Evolutionary conservation across 2,797 vertebrate species (phyloP).

Genomic region (Euthynnus affinis): DNA sequence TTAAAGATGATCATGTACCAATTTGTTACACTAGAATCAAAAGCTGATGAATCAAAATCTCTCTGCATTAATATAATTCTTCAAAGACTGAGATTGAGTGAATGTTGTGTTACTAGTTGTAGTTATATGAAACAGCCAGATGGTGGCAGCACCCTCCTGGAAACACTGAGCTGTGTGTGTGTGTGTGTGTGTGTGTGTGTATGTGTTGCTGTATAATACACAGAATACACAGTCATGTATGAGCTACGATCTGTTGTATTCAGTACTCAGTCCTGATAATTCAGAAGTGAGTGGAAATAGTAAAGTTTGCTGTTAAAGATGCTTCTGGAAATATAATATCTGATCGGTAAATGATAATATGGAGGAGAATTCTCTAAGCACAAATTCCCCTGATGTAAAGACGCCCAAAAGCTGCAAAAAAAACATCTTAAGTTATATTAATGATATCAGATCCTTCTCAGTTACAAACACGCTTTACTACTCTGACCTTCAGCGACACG

Average conservation of each 20-base stretch:
- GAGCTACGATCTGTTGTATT: not conserved
- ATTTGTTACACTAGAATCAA: not conserved
- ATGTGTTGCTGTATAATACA: not conserved
- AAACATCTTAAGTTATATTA: not conserved
- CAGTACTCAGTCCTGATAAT: not conserved
- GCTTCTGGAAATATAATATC: not conserved
- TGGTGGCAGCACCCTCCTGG: conserved; percentile 76
- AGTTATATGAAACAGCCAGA: conserved; percentile 55
- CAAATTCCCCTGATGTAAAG: not conserved
- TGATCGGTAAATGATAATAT: not conserved
- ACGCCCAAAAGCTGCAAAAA: not conserved
- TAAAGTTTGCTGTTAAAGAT: not conserved
- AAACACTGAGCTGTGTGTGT: conserved; percentile 17
- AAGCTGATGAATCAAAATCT: not conserved
- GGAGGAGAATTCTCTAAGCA: not conserved
- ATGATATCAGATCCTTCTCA: not conserved
- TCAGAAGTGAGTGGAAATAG: not conserved
- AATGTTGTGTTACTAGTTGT: conserved; percentile 10
- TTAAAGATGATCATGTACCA: not conserved
- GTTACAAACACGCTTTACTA: not conserved
- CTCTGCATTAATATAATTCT: not conserved
- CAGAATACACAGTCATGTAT: not conserved
- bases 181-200: not conserved
- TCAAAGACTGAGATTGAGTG: not conserved
- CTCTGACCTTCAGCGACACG: not conserved